Evolutionary conservation across 2,888 invertebrate species (phyloP).

Genomic region (Melanostoma mellinum): DNA sequence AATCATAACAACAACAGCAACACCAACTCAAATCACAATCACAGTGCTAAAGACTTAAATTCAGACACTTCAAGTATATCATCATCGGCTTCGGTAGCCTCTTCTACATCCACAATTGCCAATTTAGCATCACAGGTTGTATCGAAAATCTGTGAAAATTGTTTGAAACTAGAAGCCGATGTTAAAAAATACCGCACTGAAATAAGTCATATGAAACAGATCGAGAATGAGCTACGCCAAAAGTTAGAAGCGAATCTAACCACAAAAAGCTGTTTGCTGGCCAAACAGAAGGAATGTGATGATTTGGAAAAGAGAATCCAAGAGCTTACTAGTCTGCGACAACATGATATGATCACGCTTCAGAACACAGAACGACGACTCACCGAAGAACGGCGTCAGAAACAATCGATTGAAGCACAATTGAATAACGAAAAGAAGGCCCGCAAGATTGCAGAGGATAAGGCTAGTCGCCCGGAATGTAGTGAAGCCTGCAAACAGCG

Average conservation of each 20-base stretch:
- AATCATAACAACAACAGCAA: slow-evolving; percentile 52
- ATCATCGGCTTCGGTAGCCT: slow-evolving; percentile 79
- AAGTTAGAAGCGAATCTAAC: slow-evolving; percentile 84
- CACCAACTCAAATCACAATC: slow-evolving; percentile 73
- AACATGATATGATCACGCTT: slow-evolving; percentile 90
- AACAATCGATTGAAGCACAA: slow-evolving; percentile 88
- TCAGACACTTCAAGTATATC: slow-evolving; percentile 75
- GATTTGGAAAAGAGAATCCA: slow-evolving; percentile 92
- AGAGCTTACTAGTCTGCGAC: slow-evolving; percentile 87
- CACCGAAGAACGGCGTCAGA: slow-evolving; percentile 90
- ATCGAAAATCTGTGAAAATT: slow-evolving; percentile 81
- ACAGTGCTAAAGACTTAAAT: slow-evolving; percentile 70
- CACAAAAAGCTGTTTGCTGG: slow-evolving; percentile 91
- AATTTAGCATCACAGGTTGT: slow-evolving; percentile 81
- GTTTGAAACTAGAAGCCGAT: slow-evolving; percentile 81
- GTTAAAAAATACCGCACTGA: slow-evolving; percentile 81
- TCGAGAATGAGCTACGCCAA: slow-evolving; percentile 82
- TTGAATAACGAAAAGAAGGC: slow-evolving; percentile 88
- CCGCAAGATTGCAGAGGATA: slow-evolving; percentile 83
- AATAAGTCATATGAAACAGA: slow-evolving; percentile 81
- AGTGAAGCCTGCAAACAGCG: slow-evolving; percentile 86
- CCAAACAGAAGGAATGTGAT: slow-evolving; percentile 88
- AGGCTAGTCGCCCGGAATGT: slow-evolving; percentile 85
- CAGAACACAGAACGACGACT: slow-evolving; percentile 90
- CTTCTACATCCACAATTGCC: slow-evolving; percentile 78